Evolutionary conservation across 2,797 vertebrate genomes (phyloP).

Genomic region (Ceryle rudis): DNA sequence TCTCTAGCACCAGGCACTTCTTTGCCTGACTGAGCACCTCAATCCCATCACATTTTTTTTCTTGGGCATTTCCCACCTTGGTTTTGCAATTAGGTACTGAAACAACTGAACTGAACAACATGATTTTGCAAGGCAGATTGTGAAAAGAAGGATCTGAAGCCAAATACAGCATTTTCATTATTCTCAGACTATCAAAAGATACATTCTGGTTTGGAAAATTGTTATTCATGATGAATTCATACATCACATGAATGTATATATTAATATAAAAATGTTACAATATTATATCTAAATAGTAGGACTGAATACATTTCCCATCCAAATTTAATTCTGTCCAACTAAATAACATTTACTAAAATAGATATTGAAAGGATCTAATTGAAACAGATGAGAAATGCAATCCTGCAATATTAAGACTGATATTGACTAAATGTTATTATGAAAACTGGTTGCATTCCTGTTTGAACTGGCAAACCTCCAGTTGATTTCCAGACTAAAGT

Average conservation of each 20-base stretch:
- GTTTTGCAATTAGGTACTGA: background rate
- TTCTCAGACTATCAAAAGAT: background rate
- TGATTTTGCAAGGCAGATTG: background rate
- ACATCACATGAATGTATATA: background rate
- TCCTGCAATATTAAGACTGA: background rate
- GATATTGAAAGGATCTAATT: conserved; percentile 2
- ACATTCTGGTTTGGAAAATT: background rate
- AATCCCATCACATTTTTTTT: background rate
- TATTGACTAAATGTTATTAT: background rate
- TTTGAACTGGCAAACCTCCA: background rate
- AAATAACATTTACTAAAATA: background rate
- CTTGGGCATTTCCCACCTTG: background rate
- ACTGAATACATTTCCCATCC: background rate
- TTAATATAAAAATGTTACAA: background rate
- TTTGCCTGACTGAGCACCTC: background rate
- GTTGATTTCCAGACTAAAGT: background rate
- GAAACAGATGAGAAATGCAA: conserved; percentile 11
- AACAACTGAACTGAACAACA: background rate
- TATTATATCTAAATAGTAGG: background rate
- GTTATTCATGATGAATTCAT: background rate
- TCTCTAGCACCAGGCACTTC: background rate
- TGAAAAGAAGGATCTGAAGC: background rate
- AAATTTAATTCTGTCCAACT: background rate
- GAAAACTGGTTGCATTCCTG: background rate
- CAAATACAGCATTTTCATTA: background rate